Percentiles rank a stretch among this genome's conserved stretches.
phyloP scores from a whole-genome alignment of 2,113 vertebrate species.

The Phoenicopterus ruber region DNA sequence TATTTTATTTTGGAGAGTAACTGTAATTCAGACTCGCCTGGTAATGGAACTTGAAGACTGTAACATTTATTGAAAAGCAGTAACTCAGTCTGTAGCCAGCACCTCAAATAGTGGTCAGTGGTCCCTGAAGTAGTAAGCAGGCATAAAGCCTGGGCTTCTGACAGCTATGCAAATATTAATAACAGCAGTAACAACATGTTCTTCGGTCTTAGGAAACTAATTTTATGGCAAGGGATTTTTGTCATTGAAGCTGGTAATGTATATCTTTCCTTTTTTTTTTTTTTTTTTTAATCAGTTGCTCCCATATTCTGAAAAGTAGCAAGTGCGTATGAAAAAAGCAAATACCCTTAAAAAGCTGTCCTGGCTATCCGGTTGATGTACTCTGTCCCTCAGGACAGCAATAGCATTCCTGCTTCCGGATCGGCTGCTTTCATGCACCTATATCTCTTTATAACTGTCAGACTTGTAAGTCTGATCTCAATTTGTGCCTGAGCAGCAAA shows the following conservation, averaged over 20 bases:
- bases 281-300: not conserved
- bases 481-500: not conserved
- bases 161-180: conserved; percentile 59
- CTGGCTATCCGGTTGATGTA: not conserved
- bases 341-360: not conserved
- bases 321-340: not conserved
- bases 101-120: conserved; percentile 25
- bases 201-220: conserved; percentile 13
- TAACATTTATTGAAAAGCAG: conserved; percentile 25
- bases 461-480: not conserved
- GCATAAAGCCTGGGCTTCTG: conserved; percentile 30
- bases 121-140: conserved; percentile 26
- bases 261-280: not conserved
- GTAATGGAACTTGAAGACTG: conserved; percentile 24
- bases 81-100: not conserved
- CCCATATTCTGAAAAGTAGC: not conserved
- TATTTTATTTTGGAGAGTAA: conserved; percentile 13
- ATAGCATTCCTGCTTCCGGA: not conserved
- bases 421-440: not conserved
- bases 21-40: not conserved
- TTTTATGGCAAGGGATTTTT: conserved; percentile 26
- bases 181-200: conserved; percentile 12
- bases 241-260: not conserved
- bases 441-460: not conserved
- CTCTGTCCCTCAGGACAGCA: not conserved